A percentile compares a stretch with the other conserved stretches of the same genome.
phyloP scores from a whole-genome alignment of 2,888 invertebrate species.

The Byasa hedistus region DNA sequence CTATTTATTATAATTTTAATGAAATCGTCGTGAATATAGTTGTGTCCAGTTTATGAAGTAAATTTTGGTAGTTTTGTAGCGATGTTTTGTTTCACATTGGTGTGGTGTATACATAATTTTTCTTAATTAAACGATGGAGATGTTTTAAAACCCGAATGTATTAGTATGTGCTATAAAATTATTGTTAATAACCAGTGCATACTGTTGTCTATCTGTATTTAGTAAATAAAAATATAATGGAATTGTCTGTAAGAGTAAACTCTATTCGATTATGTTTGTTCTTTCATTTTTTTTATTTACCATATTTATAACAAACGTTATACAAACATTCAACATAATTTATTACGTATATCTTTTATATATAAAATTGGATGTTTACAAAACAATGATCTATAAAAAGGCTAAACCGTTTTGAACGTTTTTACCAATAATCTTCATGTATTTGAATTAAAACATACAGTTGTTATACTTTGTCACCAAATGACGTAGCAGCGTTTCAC shows the following conservation, averaged over 20 bases:
- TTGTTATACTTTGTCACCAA: no score
- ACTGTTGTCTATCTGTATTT: conserved; percentile 68
- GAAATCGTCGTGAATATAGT: neutral
- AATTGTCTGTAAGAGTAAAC: conserved; percentile 79
- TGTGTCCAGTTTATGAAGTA: neutral
- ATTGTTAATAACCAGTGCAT: conserved; percentile 75
- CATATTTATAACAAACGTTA: no score
- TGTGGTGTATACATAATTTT: neutral
- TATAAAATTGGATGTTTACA: no score
- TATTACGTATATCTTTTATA: no score
- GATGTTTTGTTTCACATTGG: neutral
- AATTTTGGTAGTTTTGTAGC: neutral
- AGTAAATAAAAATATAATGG: conserved; percentile 75
- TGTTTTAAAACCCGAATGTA: conserved; percentile 44
- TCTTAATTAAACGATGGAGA: neutral
- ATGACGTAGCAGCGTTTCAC: no score
- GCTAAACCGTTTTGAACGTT: no score
- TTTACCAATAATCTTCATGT: no score
- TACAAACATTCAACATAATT: no score
- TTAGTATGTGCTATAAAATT: conserved; percentile 59
- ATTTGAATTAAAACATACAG: no score
- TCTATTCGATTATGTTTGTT: conserved; percentile 60
- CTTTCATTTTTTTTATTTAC: conserved; percentile 23
- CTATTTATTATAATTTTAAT: neutral
- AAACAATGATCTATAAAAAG: no score